phyloP scores from a whole-genome alignment of 2,888 invertebrate species.

The Arctia plantaginis region DNA sequence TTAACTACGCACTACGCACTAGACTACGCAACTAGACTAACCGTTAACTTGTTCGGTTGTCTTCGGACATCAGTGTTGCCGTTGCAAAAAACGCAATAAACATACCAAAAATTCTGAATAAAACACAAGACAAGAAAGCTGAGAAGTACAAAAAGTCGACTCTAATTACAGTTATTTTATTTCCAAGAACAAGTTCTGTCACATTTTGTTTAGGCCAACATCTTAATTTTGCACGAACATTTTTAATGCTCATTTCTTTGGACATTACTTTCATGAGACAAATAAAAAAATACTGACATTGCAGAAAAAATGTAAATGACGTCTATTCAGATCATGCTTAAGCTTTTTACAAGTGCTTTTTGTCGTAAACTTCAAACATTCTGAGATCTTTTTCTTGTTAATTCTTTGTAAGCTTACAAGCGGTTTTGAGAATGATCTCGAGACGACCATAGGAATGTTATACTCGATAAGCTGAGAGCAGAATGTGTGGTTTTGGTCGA shows the following conservation, averaged over 20 bases:
- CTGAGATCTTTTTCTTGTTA: not conserved
- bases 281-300: constrained; percentile 13
- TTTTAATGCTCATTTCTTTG: constrained; percentile 16
- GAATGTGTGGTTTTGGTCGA: not conserved
- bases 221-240: constrained; percentile 14
- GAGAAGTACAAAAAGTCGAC: constrained; percentile 3
- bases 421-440: not conserved
- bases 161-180: constrained; percentile 15
- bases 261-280: constrained; percentile 11
- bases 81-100: not conserved
- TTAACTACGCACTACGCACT: too few relatives aligned
- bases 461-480: not conserved
- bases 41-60: not conserved
- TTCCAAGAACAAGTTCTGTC: constrained; percentile 11
- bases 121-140: not conserved
- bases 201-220: constrained; percentile 15
- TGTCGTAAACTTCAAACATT: constrained; percentile 10
- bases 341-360: constrained; percentile 20
- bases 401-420: not conserved
- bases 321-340: constrained; percentile 12
- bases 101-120: constrained; percentile 1
- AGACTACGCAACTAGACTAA: too few relatives aligned
- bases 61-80: not conserved
- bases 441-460: not conserved
- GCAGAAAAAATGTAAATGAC: constrained; percentile 17